Evolutionary conservation across 2,888 invertebrate genomes (phyloP).

Genomic region (Cephus pygmeus): DNA sequence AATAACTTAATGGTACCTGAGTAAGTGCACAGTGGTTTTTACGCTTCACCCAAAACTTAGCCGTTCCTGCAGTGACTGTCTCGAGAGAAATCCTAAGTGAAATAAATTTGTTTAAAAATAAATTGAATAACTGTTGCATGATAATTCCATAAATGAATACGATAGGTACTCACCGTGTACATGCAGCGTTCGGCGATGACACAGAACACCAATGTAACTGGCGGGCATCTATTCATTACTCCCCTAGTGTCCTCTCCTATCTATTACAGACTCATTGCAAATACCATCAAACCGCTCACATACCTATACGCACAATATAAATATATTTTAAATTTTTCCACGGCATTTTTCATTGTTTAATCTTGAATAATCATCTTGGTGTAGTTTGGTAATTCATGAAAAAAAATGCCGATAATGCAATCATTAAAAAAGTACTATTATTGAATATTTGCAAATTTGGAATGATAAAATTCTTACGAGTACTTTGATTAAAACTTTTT

Average conservation of each 20-base stretch:
- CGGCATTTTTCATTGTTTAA: background rate
- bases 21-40: background rate
- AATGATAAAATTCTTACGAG: background rate
- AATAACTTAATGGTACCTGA: background rate
- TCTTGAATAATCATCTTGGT: background rate
- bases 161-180: conserved; percentile 47
- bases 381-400: background rate
- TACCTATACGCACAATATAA: background rate
- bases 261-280: conserved; percentile 61
- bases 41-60: background rate
- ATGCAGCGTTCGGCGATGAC: conserved; percentile 54
- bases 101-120: background rate
- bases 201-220: conserved; percentile 61
- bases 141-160: background rate
- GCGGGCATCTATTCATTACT: conserved; percentile 60
- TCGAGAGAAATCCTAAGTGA: background rate
- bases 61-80: background rate
- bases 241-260: conserved; percentile 64
- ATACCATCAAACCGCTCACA: conserved; percentile 32
- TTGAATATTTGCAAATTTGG: background rate
- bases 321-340: background rate
- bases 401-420: background rate
- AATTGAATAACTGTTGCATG: background rate
- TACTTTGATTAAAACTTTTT: background rate
- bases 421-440: background rate